phyloP scores from a whole-genome alignment of 1,140 invertebrate species.

The Zeugodacus cucurbitae region DNA sequence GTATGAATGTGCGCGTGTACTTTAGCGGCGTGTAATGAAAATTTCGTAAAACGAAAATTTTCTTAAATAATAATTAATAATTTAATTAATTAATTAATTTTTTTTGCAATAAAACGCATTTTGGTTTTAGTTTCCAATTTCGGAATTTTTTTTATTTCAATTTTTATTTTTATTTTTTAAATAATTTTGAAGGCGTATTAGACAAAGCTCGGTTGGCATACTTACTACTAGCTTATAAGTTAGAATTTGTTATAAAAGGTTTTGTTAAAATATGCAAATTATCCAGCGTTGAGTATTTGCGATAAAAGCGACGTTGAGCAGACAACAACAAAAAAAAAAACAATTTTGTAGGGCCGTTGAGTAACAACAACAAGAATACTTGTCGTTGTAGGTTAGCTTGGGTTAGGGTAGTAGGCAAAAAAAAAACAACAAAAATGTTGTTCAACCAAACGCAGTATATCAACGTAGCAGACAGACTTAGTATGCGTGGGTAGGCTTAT shows the following conservation, averaged over 20 bases:
- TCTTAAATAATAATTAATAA: too few species aligned
- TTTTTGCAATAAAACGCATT: not conserved
- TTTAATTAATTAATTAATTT: not conserved
- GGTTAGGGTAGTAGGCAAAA: not conserved
- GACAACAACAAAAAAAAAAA: not conserved
- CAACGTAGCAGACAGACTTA: not conserved
- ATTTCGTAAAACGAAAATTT: not conserved
- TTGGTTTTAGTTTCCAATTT: not conserved
- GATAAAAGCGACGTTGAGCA: not conserved
- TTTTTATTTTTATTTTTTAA: not conserved
- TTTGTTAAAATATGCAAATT: not conserved
- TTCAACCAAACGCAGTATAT: not conserved
- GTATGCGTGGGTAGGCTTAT: not conserved
- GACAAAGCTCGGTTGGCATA: not conserved
- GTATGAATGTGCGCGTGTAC: not conserved
- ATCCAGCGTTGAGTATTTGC: constrained; percentile 12
- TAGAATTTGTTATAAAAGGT: not conserved
- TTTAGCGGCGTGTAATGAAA: not conserved
- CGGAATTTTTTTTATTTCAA: not conserved
- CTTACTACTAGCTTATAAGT: constrained; percentile 31
- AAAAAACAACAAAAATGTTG: not conserved
- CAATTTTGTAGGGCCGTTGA: constrained; percentile 22
- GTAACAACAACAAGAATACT: not conserved
- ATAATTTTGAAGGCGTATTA: not conserved
- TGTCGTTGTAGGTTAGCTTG: not conserved